Evolutionary conservation across 2,888 invertebrate genomes (phyloP).

Genomic region (Stenurella melanura): DNA sequence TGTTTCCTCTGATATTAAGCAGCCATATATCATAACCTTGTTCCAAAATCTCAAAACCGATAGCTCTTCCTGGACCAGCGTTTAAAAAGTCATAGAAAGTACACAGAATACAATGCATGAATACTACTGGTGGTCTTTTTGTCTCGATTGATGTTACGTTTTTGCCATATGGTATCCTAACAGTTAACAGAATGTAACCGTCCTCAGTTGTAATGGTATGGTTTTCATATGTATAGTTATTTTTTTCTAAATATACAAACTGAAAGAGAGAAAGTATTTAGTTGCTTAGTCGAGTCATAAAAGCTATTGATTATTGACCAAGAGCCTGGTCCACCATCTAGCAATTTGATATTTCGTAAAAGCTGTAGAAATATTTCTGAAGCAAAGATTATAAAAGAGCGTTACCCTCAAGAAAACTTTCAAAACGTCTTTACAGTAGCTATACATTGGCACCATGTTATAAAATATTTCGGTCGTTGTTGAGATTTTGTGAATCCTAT

Average conservation of each 20-base stretch:
- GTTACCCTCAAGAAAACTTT: too few species aligned
- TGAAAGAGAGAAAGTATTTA: neutral
- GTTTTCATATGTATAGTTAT: slow-evolving; percentile 28
- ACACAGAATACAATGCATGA: slow-evolving; percentile 28
- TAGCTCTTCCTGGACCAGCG: slow-evolving; percentile 15
- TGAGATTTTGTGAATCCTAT: too few species aligned
- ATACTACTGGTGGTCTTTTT: slow-evolving; percentile 61
- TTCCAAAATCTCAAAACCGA: slow-evolving; percentile 54
- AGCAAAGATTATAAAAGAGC: too few species aligned
- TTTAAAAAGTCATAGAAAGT: slow-evolving; percentile 24
- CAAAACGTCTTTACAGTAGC: too few species aligned
- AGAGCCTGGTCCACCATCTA: too few species aligned
- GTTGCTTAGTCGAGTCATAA: neutral
- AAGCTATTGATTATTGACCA: too few species aligned
- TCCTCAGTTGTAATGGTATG: slow-evolving; percentile 23
- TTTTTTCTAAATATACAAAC: slow-evolving; percentile 14
- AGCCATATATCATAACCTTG: slow-evolving; percentile 75
- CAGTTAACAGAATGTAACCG: slow-evolving; percentile 23
- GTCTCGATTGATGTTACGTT: neutral
- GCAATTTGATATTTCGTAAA: too few species aligned
- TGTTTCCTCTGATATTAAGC: slow-evolving; percentile 77
- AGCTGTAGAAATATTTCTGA: too few species aligned
- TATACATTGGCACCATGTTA: too few species aligned
- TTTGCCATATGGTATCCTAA: slow-evolving; percentile 34
- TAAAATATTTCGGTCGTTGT: too few species aligned